Percentiles rank a stretch among this genome's conserved stretches.
These are phyloP conservation scores for Parazoanthus atlanticus DNA, from an alignment of 92 coral and sea anemone genomes.

Conservation along the genomic window DNA sequence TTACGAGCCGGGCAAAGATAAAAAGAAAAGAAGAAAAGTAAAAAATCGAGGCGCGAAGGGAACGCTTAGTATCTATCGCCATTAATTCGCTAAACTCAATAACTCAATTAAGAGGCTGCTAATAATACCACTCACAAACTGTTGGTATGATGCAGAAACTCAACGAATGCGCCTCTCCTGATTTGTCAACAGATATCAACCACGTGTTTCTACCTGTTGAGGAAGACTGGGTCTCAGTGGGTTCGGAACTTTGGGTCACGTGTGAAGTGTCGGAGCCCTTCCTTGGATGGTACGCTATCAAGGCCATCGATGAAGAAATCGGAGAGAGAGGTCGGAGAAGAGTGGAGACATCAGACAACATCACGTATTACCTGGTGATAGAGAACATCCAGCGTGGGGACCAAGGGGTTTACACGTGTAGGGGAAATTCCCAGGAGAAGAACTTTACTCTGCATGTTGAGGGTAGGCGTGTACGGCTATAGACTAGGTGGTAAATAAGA, in stretches of 20 bases:
- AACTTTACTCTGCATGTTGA: constrained; percentile 17
- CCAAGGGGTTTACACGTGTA: constrained; percentile 16
- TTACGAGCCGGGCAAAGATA: no score
- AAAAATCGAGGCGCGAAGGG: no score
- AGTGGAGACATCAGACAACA: not conserved
- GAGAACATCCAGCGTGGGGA: not conserved
- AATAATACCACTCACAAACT: no score
- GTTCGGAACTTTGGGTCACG: constrained; percentile 16
- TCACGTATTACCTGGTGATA: constrained; percentile 9
- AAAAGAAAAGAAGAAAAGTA: no score
- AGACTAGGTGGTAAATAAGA: no score
- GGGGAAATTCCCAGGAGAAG: constrained; percentile 11
- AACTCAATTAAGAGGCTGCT: no score
- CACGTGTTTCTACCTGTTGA: constrained; percentile 13
- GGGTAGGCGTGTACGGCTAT: not conserved
- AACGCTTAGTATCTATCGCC: no score
- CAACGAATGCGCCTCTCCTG: no score
- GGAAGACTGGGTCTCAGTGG: not conserved
- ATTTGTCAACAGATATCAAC: not conserved
- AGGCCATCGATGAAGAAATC: constrained; percentile 2
- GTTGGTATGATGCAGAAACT: no score
- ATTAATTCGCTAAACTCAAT: no score
- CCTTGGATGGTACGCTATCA: constrained; percentile 36
- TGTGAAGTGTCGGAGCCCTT: constrained; percentile 18
- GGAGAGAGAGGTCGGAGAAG: constrained; percentile 9